Conservation (phyloP, 2,113 vertebrate species). For the Acrocephalus kingi region DNA sequence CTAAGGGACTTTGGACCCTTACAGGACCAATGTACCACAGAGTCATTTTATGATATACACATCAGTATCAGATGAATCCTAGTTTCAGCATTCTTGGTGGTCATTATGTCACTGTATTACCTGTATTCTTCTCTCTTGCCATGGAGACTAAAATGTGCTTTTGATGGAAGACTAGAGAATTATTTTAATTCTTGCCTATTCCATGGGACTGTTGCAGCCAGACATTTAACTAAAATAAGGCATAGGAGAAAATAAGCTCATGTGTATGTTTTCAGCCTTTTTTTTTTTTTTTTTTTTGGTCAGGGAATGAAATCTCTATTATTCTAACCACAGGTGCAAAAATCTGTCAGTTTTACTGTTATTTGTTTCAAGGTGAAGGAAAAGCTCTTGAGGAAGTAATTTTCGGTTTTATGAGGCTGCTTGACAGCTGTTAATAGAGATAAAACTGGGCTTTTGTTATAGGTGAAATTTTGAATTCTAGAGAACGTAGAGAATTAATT, state of each 20-base stretch:
- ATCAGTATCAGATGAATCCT: background rate
- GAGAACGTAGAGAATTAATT: background rate
- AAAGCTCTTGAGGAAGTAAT: background rate
- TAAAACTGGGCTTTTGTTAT: background rate
- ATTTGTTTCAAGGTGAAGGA: background rate
- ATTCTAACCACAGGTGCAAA: background rate
- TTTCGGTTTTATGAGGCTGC: background rate
- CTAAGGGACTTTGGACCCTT: background rate
- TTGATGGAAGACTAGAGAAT: background rate
- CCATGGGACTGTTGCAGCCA: background rate
- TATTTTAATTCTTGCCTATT: background rate
- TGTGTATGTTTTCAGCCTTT: background rate
- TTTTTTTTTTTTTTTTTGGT: background rate
- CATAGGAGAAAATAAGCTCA: background rate
- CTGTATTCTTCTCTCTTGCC: background rate
- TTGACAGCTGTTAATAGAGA: background rate
- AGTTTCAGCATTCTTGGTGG: background rate
- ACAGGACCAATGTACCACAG: background rate
- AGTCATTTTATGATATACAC: background rate
- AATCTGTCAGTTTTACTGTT: background rate
- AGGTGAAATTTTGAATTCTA: background rate
- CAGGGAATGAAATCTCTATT: background rate
- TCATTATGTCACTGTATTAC: accelerated
- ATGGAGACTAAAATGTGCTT: background rate
- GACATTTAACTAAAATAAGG: background rate